phyloP scores from a whole-genome alignment of 1,140 invertebrate species.

The Micrasema longulum region DNA sequence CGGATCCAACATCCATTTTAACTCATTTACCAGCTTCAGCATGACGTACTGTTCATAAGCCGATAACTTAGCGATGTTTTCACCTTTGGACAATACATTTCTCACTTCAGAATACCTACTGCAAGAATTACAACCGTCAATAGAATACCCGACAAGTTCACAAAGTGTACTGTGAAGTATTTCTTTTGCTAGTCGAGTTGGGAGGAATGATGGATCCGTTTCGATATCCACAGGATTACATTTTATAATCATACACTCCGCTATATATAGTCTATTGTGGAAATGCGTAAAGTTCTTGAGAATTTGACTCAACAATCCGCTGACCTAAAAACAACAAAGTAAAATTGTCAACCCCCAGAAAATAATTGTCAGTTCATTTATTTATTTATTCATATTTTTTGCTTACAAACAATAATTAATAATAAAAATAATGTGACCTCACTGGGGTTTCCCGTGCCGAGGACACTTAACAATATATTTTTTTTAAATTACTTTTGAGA shows the following conservation, averaged over 20 bases:
- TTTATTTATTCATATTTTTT: too few species aligned
- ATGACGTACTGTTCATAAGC: slow-evolving; percentile 38
- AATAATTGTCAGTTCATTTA: too few species aligned
- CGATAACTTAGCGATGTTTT: not conserved
- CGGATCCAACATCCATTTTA: slow-evolving; percentile 15
- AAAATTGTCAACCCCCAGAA: too few species aligned
- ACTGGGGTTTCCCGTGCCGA: too few species aligned
- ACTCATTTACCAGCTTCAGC: slow-evolving; percentile 14
- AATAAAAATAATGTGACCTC: too few species aligned
- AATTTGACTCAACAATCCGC: slow-evolving; percentile 23
- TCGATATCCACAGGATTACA: slow-evolving; percentile 31
- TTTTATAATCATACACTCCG: slow-evolving; percentile 24
- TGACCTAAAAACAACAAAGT: slow-evolving; percentile 9
- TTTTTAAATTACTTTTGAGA: too few species aligned
- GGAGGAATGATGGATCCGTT: slow-evolving; percentile 5
- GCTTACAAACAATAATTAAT: too few species aligned
- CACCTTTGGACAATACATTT: slow-evolving; percentile 7
- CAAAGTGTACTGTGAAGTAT: slow-evolving; percentile 20
- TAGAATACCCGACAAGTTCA: slow-evolving; percentile 24
- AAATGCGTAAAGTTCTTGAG: slow-evolving; percentile 30
- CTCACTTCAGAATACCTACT: slow-evolving; percentile 18
- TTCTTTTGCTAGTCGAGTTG: slow-evolving; percentile 14
- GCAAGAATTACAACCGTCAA: not conserved
- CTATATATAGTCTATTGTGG: slow-evolving; percentile 24
- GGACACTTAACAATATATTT: too few species aligned